Percentiles rank a stretch among this genome's conserved stretches.
phyloP scores from a whole-genome alignment of 2,797 vertebrate genomes.

The Nyctibius grandis region DNA sequence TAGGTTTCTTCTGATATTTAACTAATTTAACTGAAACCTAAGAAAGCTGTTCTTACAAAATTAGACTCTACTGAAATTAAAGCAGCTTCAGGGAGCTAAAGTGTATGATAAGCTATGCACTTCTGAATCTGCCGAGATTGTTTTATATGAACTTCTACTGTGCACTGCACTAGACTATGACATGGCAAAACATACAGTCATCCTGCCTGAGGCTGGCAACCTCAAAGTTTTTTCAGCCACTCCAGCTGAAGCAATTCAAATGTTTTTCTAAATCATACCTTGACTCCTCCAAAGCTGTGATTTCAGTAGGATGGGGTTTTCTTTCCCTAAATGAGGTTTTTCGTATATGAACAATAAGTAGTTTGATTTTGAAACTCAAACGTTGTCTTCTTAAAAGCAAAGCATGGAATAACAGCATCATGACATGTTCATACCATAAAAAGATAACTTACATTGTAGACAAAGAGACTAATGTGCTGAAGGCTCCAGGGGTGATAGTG shows the following conservation, averaged over 20 bases:
- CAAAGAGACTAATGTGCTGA: slow-evolving; percentile 79
- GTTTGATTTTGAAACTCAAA: neutral
- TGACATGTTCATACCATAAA: neutral
- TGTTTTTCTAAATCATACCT: neutral
- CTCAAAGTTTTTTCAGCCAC: neutral
- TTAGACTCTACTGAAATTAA: neutral
- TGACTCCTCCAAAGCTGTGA: neutral
- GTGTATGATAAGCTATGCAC: neutral
- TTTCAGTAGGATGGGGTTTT: neutral
- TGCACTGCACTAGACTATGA: neutral
- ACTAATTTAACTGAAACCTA: neutral
- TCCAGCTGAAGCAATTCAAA: neutral
- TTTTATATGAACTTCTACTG: neutral
- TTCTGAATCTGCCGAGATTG: neutral
- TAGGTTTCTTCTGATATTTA: neutral
- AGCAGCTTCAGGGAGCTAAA: neutral
- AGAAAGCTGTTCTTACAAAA: neutral
- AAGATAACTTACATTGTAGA: slow-evolving; percentile 79
- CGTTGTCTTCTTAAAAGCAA: neutral
- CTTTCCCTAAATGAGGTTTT: neutral
- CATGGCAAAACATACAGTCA: neutral
- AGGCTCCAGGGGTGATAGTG: slow-evolving; percentile 81
- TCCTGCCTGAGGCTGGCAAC: neutral
- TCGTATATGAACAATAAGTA: neutral
- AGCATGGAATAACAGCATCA: neutral